Evolutionary conservation across 1,140 invertebrate genomes (phyloP), one percentile per base, ranked within the genome.

Genomic region (Sarcophaga peregrina): DNA sequence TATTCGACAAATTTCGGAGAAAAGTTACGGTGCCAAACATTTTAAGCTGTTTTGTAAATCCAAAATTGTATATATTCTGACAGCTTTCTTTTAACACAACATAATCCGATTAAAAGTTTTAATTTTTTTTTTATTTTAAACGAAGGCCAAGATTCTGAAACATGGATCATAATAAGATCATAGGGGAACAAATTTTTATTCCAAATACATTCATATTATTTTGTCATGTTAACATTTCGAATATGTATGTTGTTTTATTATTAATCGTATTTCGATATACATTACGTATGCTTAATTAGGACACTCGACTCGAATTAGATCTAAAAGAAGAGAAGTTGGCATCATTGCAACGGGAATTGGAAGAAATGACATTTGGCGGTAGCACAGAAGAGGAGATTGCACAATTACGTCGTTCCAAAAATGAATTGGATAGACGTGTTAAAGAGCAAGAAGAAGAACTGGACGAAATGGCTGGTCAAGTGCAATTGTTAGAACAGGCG

Each of bases 371-470:
- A 0, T 94, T 95, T 83, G 95, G 95, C 11, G 95, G 94, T 6
- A 95, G 95, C 87, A 96, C 95, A 0, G 97, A 97, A 84, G 96
- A 97, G 87, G 97, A 98, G 91, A 93, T 97, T 15, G 94, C 95
- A 0, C 92, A 94, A 45, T 91, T 98, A 83, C 94, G 97, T 83
- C 94, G 96, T 86, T 93, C 93, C 0, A 97, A 97, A 87, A 94
- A 96, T 86, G 97, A 98, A 78, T 92, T 97, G n/a, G 97, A 98
- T 87, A 93, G 95, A 50, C 95, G 96, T 83, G 90, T 95, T 5
- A 95, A 97, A 86, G 97, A 98, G 87, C 97, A 98, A 91, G 97
- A 98, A 87, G 97, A 98, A 90, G 97, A 98, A 88, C 91, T 98
- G 45, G 97, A 99, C 88, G 97, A 98, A 87, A 92, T 98, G 84